Evolutionary conservation across 2,888 invertebrate species (phyloP).

Genomic region (Agrochola lychnidis): DNA sequence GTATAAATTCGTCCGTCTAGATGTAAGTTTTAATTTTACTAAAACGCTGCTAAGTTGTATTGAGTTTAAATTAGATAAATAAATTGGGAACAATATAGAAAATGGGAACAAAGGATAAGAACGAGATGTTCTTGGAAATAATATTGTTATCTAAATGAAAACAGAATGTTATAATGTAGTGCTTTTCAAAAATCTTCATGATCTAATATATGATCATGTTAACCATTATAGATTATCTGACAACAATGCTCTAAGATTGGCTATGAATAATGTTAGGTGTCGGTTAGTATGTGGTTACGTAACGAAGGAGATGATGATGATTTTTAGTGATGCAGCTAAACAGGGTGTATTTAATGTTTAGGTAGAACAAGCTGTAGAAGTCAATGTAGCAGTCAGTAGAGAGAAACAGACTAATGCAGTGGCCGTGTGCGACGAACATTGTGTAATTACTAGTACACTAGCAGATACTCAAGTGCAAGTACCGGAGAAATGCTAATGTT

Average conservation of each 20-base stretch:
- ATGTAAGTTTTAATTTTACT: constrained; percentile 49
- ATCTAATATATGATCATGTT: background rate
- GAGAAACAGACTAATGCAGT: constrained; percentile 19
- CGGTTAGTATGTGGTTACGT: background rate
- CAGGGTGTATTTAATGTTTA: constrained; percentile 4
- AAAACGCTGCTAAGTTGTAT: constrained; percentile 45
- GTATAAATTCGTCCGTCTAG: constrained; percentile 16
- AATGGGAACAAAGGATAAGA: background rate
- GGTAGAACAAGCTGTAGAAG: background rate
- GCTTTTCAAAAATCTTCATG: background rate
- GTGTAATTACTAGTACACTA: constrained; percentile 37
- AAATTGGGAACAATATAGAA: constrained; percentile 9
- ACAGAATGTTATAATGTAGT: background rate
- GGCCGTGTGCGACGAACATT: constrained; percentile 2
- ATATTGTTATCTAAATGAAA: constrained; percentile 1
- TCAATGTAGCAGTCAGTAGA: constrained; percentile 36
- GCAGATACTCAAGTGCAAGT: background rate
- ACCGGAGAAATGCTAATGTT: constrained; percentile 20
- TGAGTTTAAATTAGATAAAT: constrained; percentile 29
- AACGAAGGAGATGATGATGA: background rate
- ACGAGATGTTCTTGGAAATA: constrained; percentile 5
- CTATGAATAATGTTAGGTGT: constrained; percentile 7
- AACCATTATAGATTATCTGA: constrained; percentile 22
- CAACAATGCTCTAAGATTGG: constrained; percentile 26
- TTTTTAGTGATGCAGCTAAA: background rate